A percentile compares a stretch with the other conserved stretches of the same genome.
Evolutionary conservation across 2,113 vertebrate species (phyloP).

Genomic region (Tinamus guttatus): DNA sequence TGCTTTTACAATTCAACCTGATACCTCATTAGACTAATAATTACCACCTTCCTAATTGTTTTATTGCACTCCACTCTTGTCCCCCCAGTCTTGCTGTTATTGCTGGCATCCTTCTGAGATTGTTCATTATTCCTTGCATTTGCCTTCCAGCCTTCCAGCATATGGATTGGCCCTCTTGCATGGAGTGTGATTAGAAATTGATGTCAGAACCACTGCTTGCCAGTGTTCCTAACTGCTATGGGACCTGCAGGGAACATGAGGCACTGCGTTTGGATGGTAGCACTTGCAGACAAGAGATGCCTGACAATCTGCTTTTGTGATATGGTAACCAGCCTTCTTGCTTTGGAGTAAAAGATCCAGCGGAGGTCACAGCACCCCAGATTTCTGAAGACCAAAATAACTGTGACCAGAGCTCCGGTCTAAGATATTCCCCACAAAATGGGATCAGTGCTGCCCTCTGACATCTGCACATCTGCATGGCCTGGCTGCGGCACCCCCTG

Average conservation of each 20-base stretch:
- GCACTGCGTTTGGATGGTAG: background rate
- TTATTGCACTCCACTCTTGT: background rate
- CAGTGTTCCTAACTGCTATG: background rate
- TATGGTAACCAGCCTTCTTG: background rate
- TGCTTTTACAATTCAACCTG: slow-evolving; percentile 52
- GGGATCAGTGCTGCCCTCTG: background rate
- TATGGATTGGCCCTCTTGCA: rapidly evolving
- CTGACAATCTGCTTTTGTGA: background rate
- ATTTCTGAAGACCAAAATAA: background rate
- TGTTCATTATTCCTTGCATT: background rate
- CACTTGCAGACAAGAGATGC: background rate
- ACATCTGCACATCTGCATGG: background rate
- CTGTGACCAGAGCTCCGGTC: background rate
- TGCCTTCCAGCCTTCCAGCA: background rate
- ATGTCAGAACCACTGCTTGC: background rate
- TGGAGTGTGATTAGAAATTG: background rate
- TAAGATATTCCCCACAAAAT: background rate
- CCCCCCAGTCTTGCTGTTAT: background rate
- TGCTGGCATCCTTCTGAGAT: slow-evolving; percentile 21
- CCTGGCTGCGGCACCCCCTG: background rate
- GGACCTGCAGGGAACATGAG: background rate
- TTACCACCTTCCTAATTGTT: slow-evolving; percentile 52
- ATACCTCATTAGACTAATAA: slow-evolving; percentile 29
- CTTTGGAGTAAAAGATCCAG: background rate
- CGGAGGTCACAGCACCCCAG: background rate